A percentile compares a stretch with the other conserved stretches of the same genome.
Conservation (phyloP, 2,888 invertebrate genomes). For the Melieria picta region DNA sequence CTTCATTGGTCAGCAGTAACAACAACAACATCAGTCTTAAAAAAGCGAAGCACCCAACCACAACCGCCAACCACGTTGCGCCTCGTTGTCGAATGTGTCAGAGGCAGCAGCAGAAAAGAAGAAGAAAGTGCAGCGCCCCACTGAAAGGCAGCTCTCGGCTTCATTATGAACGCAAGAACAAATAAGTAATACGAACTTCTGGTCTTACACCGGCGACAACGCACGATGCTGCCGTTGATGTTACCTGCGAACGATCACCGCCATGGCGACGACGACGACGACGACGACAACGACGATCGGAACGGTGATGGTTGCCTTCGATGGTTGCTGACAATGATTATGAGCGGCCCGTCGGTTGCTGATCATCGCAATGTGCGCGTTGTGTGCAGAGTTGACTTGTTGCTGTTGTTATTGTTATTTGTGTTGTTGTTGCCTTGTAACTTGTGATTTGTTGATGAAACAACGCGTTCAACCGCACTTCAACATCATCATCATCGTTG, state of each 20-base stretch:
- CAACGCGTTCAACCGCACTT: too few relatives aligned
- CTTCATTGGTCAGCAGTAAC: conserved; percentile 32
- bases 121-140: background rate
- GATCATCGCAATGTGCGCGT: too few relatives aligned
- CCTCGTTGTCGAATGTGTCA: too few relatives aligned
- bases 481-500: too few relatives aligned
- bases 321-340: conserved; percentile 16
- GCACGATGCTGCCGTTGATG: conserved; percentile 29
- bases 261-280: conserved; percentile 3
- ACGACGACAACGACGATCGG: conserved; percentile 2
- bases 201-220: conserved; percentile 44
- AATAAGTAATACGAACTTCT: conserved; percentile 42
- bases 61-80: too few relatives aligned
- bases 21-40: background rate
- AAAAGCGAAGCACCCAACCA: too few relatives aligned
- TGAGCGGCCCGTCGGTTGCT: too few relatives aligned
- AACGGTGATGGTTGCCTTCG: conserved; percentile 9
- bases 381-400: too few relatives aligned
- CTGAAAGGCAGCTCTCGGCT: conserved; percentile 4
- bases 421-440: too few relatives aligned
- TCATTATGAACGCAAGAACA: conserved; percentile 35
- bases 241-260: background rate
- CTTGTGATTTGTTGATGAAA: too few relatives aligned
- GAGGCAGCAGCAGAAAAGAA: background rate
- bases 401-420: too few relatives aligned